These are phyloP conservation scores for Xerus inauris DNA, from an alignment of 2,113 vertebrate species.

Conservation along the genomic window DNA sequence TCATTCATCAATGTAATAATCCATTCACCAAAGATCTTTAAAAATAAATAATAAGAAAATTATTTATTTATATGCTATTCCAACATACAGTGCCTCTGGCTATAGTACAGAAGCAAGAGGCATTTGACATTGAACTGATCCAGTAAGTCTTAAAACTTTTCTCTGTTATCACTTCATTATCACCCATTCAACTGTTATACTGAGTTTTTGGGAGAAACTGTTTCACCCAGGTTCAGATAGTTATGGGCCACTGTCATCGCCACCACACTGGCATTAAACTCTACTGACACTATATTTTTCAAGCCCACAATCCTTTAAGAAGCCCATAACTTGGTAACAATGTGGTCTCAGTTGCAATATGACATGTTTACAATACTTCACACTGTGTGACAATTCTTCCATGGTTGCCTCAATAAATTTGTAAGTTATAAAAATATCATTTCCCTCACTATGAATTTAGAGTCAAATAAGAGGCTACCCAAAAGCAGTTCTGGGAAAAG, in stretches of 20 bases:
- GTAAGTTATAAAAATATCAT: neutral
- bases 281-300: neutral
- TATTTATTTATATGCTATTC: neutral
- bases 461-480: neutral
- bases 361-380: neutral
- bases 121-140: neutral
- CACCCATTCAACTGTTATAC: neutral
- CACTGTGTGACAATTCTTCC: neutral
- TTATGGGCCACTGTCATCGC: neutral
- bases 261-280: too few species aligned
- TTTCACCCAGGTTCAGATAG: neutral
- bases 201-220: neutral
- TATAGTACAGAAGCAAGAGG: neutral
- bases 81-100: neutral
- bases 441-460: neutral
- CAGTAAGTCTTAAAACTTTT: neutral
- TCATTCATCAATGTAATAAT: neutral
- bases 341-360: neutral
- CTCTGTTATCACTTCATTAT: neutral
- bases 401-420: neutral
- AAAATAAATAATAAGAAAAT: neutral
- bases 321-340: neutral
- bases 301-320: neutral
- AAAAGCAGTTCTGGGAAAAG: neutral
- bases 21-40: constrained; percentile 36